Evolutionary conservation across 2,888 invertebrate genomes (phyloP), one percentile per base, ranked within the genome.

Genomic region (Linnaemya vulpina): DNA sequence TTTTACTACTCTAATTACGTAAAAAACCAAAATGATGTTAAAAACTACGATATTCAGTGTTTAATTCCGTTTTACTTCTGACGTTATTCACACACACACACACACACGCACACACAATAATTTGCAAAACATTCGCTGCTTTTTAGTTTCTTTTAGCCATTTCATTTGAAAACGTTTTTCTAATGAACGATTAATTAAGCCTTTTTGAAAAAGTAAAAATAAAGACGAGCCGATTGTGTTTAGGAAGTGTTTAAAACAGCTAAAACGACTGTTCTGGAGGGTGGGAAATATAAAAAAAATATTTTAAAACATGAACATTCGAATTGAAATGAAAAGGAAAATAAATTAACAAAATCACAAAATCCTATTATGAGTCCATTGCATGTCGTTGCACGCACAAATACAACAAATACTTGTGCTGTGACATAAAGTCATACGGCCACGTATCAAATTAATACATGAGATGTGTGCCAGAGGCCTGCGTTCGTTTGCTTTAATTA

Each of bases 321-420:
- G 11, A 63, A 43, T 53, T 55, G 25, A 83, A 86, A 53, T 40
- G 25, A 55, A 63, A 75, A 35, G 20, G 74, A 76, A 83, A 65
- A 70, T 49, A 84, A 68, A 25, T 7, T 83, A 82, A 83, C 78
- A 88, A 89, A 89, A 89, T 89, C 89, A 88, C 88, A 88, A 90
- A 90, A 90, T 90, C 89, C 89, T 90, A 89, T 90, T 90, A 90
- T 90, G 89, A 89, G 89, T 90, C 90, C 90, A 90, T 90, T 90
- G 90, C 89, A 89, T 86, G 89, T 88, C 88, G 88, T 87, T 86
- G 87, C 86, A 87, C 78, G 86, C 88, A 86, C 87, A 87, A 88
- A 86, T 86, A 87, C 2, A 30, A 81, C 86, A 86, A 76, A 76
- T 68, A 76, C 55, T 43, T 68, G 22, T 17, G 11, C 51, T 43